Evolutionary conservation across 2,888 invertebrate genomes (phyloP).

Genomic region (Pyrochroa serraticornis): DNA sequence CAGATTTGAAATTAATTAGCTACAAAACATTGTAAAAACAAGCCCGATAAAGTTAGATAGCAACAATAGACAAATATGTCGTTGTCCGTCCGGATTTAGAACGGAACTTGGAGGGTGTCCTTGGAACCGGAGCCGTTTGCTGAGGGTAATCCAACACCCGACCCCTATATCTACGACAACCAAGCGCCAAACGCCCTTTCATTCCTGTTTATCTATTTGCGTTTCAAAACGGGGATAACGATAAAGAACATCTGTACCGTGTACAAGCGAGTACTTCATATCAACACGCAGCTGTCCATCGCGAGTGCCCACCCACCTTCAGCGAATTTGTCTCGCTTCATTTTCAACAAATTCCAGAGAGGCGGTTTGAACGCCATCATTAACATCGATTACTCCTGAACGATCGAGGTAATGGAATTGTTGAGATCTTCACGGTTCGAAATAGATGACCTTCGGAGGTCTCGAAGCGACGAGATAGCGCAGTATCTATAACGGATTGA

Average conservation of each 20-base stretch:
- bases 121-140: slow-evolving; percentile 11
- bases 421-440: neutral
- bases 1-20: slow-evolving; percentile 17
- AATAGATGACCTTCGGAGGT: neutral
- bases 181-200: slow-evolving; percentile 18
- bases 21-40: slow-evolving; percentile 19
- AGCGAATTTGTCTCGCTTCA: neutral
- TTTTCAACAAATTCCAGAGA: neutral
- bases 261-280: slow-evolving; percentile 24
- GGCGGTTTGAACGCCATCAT: neutral
- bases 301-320: slow-evolving; percentile 17
- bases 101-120: slow-evolving; percentile 10
- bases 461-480: neutral
- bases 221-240: slow-evolving; percentile 18
- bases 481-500: neutral
- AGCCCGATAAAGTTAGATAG: slow-evolving; percentile 7
- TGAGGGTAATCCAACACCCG: slow-evolving; percentile 5
- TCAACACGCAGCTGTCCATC: slow-evolving; percentile 27
- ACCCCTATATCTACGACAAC: neutral
- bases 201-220: slow-evolving; percentile 21
- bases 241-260: slow-evolving; percentile 27
- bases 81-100: slow-evolving; percentile 4
- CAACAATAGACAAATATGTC: slow-evolving; percentile 5
- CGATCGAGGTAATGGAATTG: neutral
- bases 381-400: neutral